phyloP scores from a whole-genome alignment of 1,140 invertebrate genomes.

The Orchesella cincta region DNA sequence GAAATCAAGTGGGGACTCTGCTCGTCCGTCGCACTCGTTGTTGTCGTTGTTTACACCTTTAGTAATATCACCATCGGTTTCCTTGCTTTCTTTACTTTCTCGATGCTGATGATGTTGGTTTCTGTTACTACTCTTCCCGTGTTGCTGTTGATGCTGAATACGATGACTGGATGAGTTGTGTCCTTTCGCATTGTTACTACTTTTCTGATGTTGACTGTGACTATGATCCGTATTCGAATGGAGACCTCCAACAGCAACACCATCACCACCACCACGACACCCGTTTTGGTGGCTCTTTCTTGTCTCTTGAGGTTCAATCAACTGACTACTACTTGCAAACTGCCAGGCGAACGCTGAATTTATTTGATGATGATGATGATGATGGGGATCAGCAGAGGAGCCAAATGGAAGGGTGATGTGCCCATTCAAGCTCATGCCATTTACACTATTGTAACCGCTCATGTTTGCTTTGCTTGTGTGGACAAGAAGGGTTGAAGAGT shows the following conservation, averaged over 20 bases:
- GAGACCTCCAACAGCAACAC: neutral
- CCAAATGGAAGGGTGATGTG: neutral
- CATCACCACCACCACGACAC: neutral
- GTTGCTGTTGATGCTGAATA: neutral
- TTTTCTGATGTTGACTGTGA: neutral
- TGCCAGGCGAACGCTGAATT: neutral
- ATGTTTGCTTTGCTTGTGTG: neutral
- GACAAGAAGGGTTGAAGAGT: neutral
- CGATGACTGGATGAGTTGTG: neutral
- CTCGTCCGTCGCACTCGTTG: neutral
- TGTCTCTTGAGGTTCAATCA: neutral
- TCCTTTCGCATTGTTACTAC: neutral
- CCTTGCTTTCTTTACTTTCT: neutral
- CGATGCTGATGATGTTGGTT: neutral
- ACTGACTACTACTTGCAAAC: neutral
- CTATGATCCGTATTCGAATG: neutral
- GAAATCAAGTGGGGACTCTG: constrained; percentile 52
- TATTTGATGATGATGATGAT: too few species aligned
- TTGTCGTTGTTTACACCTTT: neutral
- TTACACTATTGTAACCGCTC: neutral
- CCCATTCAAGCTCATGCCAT: neutral
- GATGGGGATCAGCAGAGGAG: neutral
- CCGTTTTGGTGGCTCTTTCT: neutral
- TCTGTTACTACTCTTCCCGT: neutral
- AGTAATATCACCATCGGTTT: neutral